phyloP scores from a whole-genome alignment of 2,888 invertebrate species.

The Autographa pulchrina region DNA sequence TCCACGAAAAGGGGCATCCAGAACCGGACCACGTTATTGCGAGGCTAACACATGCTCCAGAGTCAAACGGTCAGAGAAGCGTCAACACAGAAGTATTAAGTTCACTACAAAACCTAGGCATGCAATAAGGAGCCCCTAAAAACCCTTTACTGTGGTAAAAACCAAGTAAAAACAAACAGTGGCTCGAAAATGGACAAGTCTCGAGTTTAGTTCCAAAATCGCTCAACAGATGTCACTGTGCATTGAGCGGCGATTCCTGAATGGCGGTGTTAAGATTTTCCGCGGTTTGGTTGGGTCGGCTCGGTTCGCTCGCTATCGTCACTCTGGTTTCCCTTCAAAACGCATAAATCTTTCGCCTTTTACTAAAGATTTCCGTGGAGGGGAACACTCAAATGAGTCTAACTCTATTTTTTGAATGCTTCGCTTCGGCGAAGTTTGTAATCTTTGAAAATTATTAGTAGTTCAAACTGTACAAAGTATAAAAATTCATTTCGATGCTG shows the following conservation, averaged over 20 bases:
- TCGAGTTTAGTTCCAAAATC: neutral
- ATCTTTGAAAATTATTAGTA: no score
- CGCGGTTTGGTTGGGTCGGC: conserved; percentile 7
- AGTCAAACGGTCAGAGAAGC: neutral
- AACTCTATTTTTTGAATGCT: conserved; percentile 18
- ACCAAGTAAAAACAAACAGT: neutral
- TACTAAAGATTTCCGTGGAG: conserved; percentile 95
- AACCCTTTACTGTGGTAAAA: neutral
- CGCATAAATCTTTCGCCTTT: conserved; percentile 94
- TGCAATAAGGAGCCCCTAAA: neutral
- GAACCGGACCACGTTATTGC: neutral
- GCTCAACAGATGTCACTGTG: conserved; percentile 5
- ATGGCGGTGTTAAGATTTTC: conserved; percentile 14
- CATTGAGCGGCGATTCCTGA: neutral
- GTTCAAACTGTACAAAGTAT: no score
- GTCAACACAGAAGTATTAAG: neutral
- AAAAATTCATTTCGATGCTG: no score
- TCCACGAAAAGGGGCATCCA: neutral
- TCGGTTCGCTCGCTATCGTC: neutral
- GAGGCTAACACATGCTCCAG: neutral
- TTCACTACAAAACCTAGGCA: neutral
- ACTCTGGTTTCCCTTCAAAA: conserved; percentile 92
- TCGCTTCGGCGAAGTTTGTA: conserved; percentile 22
- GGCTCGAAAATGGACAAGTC: neutral
- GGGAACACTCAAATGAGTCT: conserved; percentile 93